phyloP scores from a whole-genome alignment of 2,797 vertebrate species.

The Acanthis flammea region DNA sequence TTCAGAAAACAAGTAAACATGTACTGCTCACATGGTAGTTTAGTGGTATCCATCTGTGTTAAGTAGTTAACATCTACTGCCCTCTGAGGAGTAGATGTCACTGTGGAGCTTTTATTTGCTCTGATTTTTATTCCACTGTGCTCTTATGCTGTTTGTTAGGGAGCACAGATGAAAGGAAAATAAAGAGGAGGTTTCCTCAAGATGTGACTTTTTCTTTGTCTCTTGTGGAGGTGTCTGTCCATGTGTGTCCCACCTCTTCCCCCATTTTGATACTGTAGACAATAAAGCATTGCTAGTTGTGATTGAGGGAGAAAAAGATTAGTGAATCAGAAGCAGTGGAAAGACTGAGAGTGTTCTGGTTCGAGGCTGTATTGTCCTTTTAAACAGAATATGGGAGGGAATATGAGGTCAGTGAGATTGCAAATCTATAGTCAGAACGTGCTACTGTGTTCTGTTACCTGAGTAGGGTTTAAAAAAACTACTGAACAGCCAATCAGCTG shows the following conservation, averaged over 20 bases:
- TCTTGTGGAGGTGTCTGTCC: not conserved
- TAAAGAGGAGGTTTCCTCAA: not conserved
- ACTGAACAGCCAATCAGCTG: not conserved
- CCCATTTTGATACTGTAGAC: not conserved
- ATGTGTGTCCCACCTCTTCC: too few species aligned
- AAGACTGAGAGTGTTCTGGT: not conserved
- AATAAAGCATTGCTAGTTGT: not conserved
- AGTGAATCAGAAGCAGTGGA: not conserved
- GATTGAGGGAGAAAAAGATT: not conserved
- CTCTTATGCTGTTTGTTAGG: not conserved
- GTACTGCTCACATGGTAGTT: not conserved
- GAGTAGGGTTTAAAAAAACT: not conserved
- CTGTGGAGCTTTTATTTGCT: not conserved
- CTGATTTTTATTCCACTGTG: not conserved
- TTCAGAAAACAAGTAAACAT: not conserved
- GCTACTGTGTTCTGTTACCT: not conserved
- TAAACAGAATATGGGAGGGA: not conserved
- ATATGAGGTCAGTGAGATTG: not conserved
- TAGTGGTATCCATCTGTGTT: not conserved
- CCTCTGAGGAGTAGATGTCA: not conserved
- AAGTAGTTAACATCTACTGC: not conserved
- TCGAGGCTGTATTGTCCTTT: not conserved
- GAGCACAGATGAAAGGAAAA: not conserved
- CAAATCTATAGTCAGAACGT: not conserved
- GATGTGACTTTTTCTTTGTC: not conserved